Base-by-base conservation (phyloP, 2,113 vertebrate genomes). In the Glaucomys volans region DNA sequence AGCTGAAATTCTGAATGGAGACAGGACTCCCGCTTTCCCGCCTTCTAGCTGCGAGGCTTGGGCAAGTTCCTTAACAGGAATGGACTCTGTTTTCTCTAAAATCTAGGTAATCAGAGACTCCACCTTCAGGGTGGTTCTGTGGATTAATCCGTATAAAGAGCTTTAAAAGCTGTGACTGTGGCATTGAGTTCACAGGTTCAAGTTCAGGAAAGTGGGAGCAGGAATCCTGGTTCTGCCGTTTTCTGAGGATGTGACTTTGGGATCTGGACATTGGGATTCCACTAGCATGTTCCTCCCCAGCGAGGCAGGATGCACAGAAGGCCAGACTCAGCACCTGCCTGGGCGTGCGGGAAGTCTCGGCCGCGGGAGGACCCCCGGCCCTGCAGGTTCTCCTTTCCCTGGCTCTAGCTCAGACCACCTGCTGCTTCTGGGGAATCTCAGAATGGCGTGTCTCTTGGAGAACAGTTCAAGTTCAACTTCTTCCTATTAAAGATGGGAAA, bases 1-100 rank as follows among this genome's bases (percentile, higher is more conserved):
- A 42, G 6, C 13, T 83, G 62, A 57, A 26, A 32, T 74, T 81
- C 86, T 71, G 42, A 66, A 30, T 5, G 24, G 62, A 72, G 40
- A 40, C 35, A 5, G 2, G 4, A 52, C 1, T 4, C 28, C 30
- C 18, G 74, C 22, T 77, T 85, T 52, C 22, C 47, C 35, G 14
- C 28, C 32, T 44, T 59, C 40, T 32, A 71, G 20, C 52, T 52
- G 50, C 52, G 75, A 52, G 81, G n/a, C 35, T 66, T 35, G 18
- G 52, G 20, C 12, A 76, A 59, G 37, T 87, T 35, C 8, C 35
- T 83, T 75, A 40, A 18, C 22, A 66, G 47, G 75, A 57, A 57
- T 69, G 42, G 57, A 3, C 84, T 87, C 22, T 88, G 42, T 85
- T 85, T 92, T 57, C 87, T 95, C 42, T 69, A 44, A 69, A 67